Conservation (phyloP, 2,888 invertebrate genomes). For the Epinotia demarniana region DNA sequence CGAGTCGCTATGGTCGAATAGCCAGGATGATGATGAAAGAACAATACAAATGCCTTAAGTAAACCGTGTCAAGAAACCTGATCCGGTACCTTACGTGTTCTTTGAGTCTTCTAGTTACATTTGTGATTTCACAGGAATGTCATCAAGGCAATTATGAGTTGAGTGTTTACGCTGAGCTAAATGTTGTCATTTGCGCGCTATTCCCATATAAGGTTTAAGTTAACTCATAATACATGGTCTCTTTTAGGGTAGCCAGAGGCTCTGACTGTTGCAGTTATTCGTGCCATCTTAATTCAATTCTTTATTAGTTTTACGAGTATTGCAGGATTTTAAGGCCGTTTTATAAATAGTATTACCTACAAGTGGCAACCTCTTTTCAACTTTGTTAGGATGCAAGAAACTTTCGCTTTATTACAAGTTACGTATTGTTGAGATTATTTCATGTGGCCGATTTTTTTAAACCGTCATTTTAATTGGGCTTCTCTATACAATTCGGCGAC, state of each 20-base stretch:
- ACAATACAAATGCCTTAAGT: neutral
- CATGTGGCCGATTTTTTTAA: too few relatives aligned
- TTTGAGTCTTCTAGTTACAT: neutral
- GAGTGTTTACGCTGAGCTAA: constrained; percentile 18
- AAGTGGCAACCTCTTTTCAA: neutral
- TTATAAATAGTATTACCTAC: neutral
- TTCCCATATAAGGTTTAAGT: constrained; percentile 8
- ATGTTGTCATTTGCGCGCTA: constrained; percentile 40
- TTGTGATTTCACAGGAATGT: neutral
- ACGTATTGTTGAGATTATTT: too few relatives aligned
- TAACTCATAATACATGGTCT: neutral
- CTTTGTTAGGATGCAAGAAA: neutral
- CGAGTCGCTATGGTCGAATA: too few relatives aligned
- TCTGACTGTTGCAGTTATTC: constrained; percentile 12
- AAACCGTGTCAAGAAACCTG: neutral
- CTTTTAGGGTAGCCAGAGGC: neutral
- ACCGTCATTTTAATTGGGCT: too few relatives aligned
- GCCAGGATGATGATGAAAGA: too few relatives aligned
- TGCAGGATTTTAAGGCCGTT: neutral
- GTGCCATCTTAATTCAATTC: constrained; percentile 29
- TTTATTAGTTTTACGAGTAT: neutral
- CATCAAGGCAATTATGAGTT: constrained; percentile 1
- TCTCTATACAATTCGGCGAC: too few relatives aligned
- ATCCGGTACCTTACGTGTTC: neutral
- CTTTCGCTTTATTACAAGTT: neutral